These are phyloP conservation scores for Gandaritis pyraliata DNA, from an alignment of 2,888 invertebrate genomes.

Conservation along the genomic window DNA sequence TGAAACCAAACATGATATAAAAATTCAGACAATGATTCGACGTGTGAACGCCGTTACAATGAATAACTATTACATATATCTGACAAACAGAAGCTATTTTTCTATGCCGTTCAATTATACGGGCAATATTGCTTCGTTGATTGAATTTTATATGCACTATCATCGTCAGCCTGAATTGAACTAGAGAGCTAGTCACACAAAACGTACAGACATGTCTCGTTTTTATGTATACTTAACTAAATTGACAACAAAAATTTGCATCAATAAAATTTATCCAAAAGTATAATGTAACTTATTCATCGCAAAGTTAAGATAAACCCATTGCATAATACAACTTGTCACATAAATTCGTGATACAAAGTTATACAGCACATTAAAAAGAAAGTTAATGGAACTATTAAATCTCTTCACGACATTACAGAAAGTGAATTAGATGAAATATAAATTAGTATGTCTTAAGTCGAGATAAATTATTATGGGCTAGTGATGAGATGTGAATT, in stretches of 20 bases:
- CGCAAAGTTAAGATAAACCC: not conserved
- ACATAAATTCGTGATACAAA: slow-evolving; percentile 8
- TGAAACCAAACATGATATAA: slow-evolving; percentile 45
- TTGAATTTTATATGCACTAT: too few species aligned
- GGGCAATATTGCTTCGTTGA: too few species aligned
- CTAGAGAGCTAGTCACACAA: too few species aligned
- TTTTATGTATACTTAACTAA: too few species aligned
- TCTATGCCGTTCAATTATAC: not conserved
- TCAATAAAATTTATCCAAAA: too few species aligned
- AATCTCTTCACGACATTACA: slow-evolving; percentile 27
- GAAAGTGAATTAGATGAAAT: slow-evolving; percentile 41
- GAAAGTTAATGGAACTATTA: slow-evolving; percentile 33
- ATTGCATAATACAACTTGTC: slow-evolving; percentile 8
- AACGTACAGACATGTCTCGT: too few species aligned
- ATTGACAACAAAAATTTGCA: too few species aligned
- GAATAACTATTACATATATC: slow-evolving; percentile 24
- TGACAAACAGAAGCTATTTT: slow-evolving; percentile 20
- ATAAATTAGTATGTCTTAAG: slow-evolving; percentile 39
- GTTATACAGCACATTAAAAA: slow-evolving; percentile 21
- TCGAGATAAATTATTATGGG: slow-evolving; percentile 37
- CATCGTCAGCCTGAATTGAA: too few species aligned
- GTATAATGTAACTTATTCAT: not conserved
- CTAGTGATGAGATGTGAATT: slow-evolving; percentile 39
- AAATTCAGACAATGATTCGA: slow-evolving; percentile 47
- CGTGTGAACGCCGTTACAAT: slow-evolving; percentile 39